Percentiles rank a stretch among this genome's conserved stretches.
These are phyloP conservation scores for Oligia fasciuncula DNA, from an alignment of 2,888 invertebrate species.

Conservation along the genomic window DNA sequence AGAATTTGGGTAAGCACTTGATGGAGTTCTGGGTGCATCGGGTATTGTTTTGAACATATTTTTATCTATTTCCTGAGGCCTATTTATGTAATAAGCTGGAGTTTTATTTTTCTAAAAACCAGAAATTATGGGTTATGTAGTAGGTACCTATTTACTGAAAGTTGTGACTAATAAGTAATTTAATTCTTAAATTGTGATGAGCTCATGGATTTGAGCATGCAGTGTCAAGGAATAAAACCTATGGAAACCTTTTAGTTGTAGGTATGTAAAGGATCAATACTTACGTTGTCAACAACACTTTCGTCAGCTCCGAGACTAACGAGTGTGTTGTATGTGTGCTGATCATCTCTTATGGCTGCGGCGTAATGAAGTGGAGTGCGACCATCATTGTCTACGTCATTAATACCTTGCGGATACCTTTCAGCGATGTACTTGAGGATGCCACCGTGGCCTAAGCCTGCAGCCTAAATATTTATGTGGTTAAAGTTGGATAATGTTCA, in stretches of 20 bases:
- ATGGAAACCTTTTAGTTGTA: slow-evolving; percentile 1
- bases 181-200: background rate
- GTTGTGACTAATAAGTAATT: background rate
- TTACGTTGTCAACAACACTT: slow-evolving; percentile 95
- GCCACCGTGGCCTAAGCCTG: slow-evolving; percentile 94
- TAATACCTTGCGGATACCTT: slow-evolving; percentile 92
- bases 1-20: slow-evolving; percentile 91
- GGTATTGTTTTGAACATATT: slow-evolving; percentile 92
- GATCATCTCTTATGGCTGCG: slow-evolving; percentile 94
- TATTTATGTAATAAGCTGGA: slow-evolving; percentile 94
- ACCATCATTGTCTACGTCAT: slow-evolving; percentile 94
- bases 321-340: slow-evolving; percentile 94
- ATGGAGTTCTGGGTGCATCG: slow-evolving; percentile 95
- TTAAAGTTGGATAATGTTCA: background rate
- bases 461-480: slow-evolving; percentile 90
- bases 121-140: slow-evolving; percentile 41
- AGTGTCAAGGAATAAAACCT: slow-evolving; percentile 24
- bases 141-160: background rate
- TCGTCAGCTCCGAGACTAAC: slow-evolving; percentile 96
- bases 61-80: slow-evolving; percentile 94
- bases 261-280: slow-evolving; percentile 67
- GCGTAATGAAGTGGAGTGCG: slow-evolving; percentile 97
- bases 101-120: slow-evolving; percentile 94
- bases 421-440: slow-evolving; percentile 93
- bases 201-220: slow-evolving; percentile 35